phyloP scores from a whole-genome alignment of 53 echinoderm and acorn worm genomes.

The Temnopleurus reevesii region DNA sequence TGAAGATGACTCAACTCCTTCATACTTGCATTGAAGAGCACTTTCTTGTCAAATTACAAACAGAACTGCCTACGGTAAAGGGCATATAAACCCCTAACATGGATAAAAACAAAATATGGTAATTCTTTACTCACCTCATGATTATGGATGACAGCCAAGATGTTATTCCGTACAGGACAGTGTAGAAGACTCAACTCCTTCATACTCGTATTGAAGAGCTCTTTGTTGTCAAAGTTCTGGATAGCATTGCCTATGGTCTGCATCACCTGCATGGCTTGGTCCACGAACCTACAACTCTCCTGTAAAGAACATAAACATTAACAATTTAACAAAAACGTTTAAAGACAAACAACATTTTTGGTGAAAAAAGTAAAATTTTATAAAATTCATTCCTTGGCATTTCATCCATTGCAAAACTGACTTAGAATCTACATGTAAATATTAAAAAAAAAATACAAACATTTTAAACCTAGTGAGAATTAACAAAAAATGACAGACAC shows the following conservation, averaged over 20 bases:
- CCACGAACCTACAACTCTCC: constrained; percentile 98
- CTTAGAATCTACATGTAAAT: too few relatives aligned
- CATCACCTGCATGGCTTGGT: constrained; percentile 89
- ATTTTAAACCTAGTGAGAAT: too few relatives aligned
- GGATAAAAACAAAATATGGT: neutral
- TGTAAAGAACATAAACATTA: neutral
- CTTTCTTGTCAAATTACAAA: constrained; percentile 71
- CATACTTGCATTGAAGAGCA: constrained; percentile 60
- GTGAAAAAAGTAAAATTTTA: too few relatives aligned
- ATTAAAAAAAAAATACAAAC: too few relatives aligned
- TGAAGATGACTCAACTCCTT: constrained; percentile 60
- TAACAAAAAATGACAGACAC: too few relatives aligned
- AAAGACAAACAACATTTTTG: too few relatives aligned
- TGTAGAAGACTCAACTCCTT: constrained; percentile 65
- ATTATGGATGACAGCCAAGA: constrained; percentile 68
- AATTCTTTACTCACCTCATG: constrained; percentile 67
- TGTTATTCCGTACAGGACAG: constrained; percentile 74
- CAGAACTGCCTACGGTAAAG: constrained; percentile 65
- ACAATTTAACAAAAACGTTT: too few relatives aligned
- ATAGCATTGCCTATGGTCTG: constrained; percentile 74
- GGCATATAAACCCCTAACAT: constrained; percentile 29
- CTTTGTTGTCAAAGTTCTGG: constrained; percentile 76
- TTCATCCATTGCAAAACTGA: too few relatives aligned
- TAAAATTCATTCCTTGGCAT: too few relatives aligned
- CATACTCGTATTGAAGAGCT: constrained; percentile 66